Evolutionary conservation across 2,113 vertebrate species (phyloP), one percentile per base, ranked within the genome.

Genomic region (Pongo abelii): DNA sequence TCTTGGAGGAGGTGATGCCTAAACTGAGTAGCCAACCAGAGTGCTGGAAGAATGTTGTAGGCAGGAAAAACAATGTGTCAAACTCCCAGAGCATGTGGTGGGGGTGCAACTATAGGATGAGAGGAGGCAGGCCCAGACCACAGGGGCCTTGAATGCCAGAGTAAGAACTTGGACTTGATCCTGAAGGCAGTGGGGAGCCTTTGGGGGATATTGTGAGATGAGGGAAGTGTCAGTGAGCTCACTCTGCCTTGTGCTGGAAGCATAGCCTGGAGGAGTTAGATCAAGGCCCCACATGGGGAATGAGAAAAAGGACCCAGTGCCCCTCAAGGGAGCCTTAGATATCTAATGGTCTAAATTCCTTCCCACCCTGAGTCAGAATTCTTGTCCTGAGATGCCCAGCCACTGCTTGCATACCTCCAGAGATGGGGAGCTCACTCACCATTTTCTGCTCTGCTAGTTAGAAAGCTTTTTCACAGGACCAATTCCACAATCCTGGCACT

Each of bases 91-190:
- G 6, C 23, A 8, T 0, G 9, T 70, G 61, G 6, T 52, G 4
- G 40, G 35, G 11, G 40, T 50, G 14, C 30, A 67, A 4, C 59
- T 40, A 43, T 57, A 3, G 6, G 11, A 50, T n/a, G 12, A 52
- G 46, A 80, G 16, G 27, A 9, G 17, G 8, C 40, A 57, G 86
- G 35, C 74, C 48, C 40, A 70, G 72, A 67, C 64, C 78, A 52
- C 43, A 52, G 4, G 32, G n/a, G 32, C 93, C 57, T 75, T 57
- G 18, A 79, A 22, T 84, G 57, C 78, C 72, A 91, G 30, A 9
- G 4, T 57, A 50, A 78, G 77, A 74, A 27, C 81, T 93, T 80
- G 67, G 3, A 43, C 79, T 93, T 92, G 61, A 46, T 83, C n/a
- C 89, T 55, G 59, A 85, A 80, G 55, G 67, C 57, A 35, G 11